A percentile compares a stretch with the other conserved stretches of the same genome.
Conservation (phyloP, 2,113 vertebrate genomes). For the Daphoenositta chrysoptera region DNA sequence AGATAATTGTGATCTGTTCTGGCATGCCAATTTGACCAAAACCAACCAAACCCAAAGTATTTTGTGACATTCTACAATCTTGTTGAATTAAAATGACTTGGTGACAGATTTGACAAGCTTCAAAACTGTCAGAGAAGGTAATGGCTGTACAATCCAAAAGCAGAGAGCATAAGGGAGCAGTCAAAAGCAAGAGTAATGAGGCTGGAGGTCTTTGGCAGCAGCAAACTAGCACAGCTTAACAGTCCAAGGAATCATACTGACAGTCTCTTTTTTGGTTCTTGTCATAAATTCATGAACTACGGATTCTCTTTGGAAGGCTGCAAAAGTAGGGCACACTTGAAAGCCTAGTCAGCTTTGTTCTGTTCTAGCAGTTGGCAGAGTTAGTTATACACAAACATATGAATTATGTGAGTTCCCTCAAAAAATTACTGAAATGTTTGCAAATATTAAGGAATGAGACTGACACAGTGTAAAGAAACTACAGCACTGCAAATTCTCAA, state of each 20-base stretch:
- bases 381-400: not conserved
- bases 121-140: not conserved
- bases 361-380: not conserved
- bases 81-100: not conserved
- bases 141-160: not conserved
- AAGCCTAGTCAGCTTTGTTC: slow-evolving; percentile 25
- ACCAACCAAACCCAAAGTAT: not conserved
- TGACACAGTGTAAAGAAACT: not conserved
- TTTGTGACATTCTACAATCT: not conserved
- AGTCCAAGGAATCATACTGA: not conserved
- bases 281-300: slow-evolving; percentile 9
- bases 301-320: not conserved
- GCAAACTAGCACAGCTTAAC: not conserved
- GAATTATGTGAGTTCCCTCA: not conserved
- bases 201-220: not conserved
- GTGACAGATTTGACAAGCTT: not conserved
- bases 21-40: not conserved
- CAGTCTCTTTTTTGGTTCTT: not conserved
- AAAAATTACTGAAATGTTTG: not conserved
- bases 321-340: slow-evolving; percentile 28
- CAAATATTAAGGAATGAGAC: not conserved
- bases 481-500: not conserved
- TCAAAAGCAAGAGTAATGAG: not conserved
- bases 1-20: not conserved
- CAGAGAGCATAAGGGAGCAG: not conserved